These are phyloP conservation scores for Trypoxylus dichotomus DNA, from an alignment of 1,140 invertebrate species.

Conservation along the genomic window DNA sequence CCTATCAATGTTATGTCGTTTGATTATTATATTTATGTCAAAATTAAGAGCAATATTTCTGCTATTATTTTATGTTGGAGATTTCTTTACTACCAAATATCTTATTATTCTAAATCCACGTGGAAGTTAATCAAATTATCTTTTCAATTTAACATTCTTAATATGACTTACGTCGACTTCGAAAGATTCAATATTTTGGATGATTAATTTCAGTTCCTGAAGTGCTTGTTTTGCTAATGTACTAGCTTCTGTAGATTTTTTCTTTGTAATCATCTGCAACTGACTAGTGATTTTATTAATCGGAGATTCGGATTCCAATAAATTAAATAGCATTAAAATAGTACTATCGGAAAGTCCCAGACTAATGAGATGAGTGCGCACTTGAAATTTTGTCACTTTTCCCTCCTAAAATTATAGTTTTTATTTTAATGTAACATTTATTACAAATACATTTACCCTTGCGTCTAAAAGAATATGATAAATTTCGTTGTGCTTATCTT, in stretches of 20 bases:
- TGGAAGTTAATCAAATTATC: no score
- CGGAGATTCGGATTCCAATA: slow-evolving; percentile 73
- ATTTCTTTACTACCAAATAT: no score
- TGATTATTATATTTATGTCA: no score
- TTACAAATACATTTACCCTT: slow-evolving; percentile 2
- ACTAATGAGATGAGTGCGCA: slow-evolving; percentile 71
- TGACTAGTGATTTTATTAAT: slow-evolving; percentile 65
- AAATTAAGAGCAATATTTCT: no score
- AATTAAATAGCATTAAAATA: slow-evolving; percentile 67
- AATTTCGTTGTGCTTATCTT: slow-evolving; percentile 69
- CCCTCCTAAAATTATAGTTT: slow-evolving; percentile 54
- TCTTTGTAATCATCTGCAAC: slow-evolving; percentile 63
- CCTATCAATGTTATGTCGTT: no score
- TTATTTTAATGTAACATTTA: background rate
- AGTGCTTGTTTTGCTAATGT: slow-evolving; percentile 69
- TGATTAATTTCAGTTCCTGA: slow-evolving; percentile 72
- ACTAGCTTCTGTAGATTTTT: slow-evolving; percentile 66
- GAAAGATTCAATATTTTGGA: slow-evolving; percentile 66
- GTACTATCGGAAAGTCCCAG: slow-evolving; percentile 70
- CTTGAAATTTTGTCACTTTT: slow-evolving; percentile 69
- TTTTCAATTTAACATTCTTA: background rate
- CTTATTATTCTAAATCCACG: no score
- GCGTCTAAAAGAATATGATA: slow-evolving; percentile 60
- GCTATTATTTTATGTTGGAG: no score
- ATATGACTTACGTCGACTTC: slow-evolving; percentile 68